Evolutionary conservation across 1,140 invertebrate genomes (phyloP), one percentile per base, ranked within the genome.

Genomic region (Neotoxoptera formosana): DNA sequence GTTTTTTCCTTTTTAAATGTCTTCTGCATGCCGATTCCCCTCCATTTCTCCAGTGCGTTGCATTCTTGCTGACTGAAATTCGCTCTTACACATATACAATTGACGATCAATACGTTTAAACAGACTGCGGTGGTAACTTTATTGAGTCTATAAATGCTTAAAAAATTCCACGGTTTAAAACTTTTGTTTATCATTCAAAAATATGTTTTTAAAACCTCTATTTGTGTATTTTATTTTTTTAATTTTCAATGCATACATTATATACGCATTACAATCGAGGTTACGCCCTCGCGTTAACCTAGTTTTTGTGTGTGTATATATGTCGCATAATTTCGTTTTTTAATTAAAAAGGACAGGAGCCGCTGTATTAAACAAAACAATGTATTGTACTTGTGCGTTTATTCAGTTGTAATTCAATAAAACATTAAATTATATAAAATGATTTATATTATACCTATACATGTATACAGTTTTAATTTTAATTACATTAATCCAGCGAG

Each of bases 21-120:
- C 51, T 60, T 48, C n/a, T 88, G 34, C 48, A 51, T 23, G 4
- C 23, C 9, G 34, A 41, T 41, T 90, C 60, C 41, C 87, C 11
- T 90, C 53, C 48, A 36, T 90, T 90, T 90, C 23, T 56, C 9
- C 6, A 8, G n/a, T 56, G 4, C 23, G 1, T 89, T 56, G 34
- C 36, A 89, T 30, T 60, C 23, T 90, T 60, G 51, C 48, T 34
- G 23, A 56, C 36, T 60, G 53, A 90, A 90, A 45, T 90, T 90
- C 88, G 36, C 25, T 90, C 20, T 90, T 90, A 60, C 88, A 90
- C 23, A 88, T 51, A 48, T 88, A 88, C n/a, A 60, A 88, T 88
- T n/a, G 7, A 36, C 48, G 86, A 88, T 88, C 87, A 88, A 88
- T 88, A 88, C n/a, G 30, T 17, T 76, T n/a, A 76, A 88, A 53